phyloP scores from a whole-genome alignment of 2,888 invertebrate genomes.

The Acrobasis suavella region DNA sequence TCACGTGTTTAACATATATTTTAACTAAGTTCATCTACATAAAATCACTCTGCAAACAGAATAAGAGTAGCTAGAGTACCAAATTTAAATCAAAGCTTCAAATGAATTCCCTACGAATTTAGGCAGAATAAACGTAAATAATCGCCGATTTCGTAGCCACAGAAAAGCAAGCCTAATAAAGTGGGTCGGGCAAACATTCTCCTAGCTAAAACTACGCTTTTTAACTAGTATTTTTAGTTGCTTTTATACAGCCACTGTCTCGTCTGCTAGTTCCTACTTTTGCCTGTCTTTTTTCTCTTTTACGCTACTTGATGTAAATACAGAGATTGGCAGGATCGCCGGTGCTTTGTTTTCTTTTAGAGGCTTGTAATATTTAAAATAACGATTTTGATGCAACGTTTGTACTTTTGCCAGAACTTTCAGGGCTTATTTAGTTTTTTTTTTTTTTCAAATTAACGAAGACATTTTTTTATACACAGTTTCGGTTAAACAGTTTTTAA shows the following conservation, averaged over 20 bases:
- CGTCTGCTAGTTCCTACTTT: constrained; percentile 42
- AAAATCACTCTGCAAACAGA: too few species aligned
- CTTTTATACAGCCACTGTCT: constrained; percentile 61
- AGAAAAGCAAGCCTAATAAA: constrained; percentile 65
- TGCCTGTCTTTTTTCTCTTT: constrained; percentile 44
- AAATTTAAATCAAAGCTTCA: too few species aligned
- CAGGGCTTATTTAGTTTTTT: too few species aligned
- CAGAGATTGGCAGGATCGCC: constrained; percentile 44
- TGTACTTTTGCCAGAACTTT: too few species aligned
- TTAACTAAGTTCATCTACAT: too few species aligned
- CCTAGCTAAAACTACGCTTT: constrained; percentile 69
- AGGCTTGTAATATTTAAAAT: not conserved
- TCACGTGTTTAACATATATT: too few species aligned
- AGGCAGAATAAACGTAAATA: too few species aligned
- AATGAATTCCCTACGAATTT: too few species aligned
- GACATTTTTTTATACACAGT: not conserved
- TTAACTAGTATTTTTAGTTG: constrained; percentile 73
- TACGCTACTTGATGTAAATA: constrained; percentile 48
- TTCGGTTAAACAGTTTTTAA: too few species aligned
- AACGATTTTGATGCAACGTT: not conserved
- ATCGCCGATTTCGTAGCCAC: constrained; percentile 42
- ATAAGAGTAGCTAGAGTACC: too few species aligned
- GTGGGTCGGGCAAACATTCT: constrained; percentile 74
- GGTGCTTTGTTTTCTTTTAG: constrained; percentile 32
- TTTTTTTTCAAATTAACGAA: not conserved